Conservation (phyloP, 2,888 invertebrate species). For the Epirrhoe tristata region DNA sequence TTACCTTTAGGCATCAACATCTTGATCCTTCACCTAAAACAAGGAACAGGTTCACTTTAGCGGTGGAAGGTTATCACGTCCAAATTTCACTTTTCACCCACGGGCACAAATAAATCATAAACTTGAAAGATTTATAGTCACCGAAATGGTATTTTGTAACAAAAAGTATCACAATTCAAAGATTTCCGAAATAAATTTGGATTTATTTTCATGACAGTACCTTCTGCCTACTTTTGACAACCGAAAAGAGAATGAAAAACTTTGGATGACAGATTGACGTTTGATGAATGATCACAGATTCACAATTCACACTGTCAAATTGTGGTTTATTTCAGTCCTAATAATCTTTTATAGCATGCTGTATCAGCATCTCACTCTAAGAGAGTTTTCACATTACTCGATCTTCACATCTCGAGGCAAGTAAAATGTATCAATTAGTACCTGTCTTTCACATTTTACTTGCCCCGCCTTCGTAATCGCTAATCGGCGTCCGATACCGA, state of each 20-base stretch:
- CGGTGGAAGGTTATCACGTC: constrained; percentile 55
- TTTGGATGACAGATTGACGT: constrained; percentile 28
- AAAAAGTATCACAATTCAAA: constrained; percentile 30
- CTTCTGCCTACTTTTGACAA: constrained; percentile 61
- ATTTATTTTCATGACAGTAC: constrained; percentile 51
- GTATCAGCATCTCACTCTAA: not conserved
- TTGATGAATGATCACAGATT: no score
- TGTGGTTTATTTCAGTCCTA: not conserved
- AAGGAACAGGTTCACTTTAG: constrained; percentile 56
- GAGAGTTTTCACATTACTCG: no score
- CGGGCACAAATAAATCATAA: constrained; percentile 44
- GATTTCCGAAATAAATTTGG: constrained; percentile 52
- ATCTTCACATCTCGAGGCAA: no score
- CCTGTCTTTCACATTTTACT: no score
- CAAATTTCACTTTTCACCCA: constrained; percentile 39
- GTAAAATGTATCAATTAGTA: no score
- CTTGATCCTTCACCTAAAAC: constrained; percentile 85
- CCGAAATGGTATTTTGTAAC: constrained; percentile 17
- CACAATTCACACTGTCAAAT: no score
- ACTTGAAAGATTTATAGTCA: constrained; percentile 25
- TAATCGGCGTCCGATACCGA: no score
- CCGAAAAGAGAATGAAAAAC: constrained; percentile 49
- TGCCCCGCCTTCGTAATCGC: no score
- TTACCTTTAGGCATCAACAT: constrained; percentile 99
- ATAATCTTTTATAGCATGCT: not conserved